Evolutionary conservation across 2,888 invertebrate genomes (phyloP), one percentile per base, ranked within the genome.

Genomic region (Didymodactylos carnosus): DNA sequence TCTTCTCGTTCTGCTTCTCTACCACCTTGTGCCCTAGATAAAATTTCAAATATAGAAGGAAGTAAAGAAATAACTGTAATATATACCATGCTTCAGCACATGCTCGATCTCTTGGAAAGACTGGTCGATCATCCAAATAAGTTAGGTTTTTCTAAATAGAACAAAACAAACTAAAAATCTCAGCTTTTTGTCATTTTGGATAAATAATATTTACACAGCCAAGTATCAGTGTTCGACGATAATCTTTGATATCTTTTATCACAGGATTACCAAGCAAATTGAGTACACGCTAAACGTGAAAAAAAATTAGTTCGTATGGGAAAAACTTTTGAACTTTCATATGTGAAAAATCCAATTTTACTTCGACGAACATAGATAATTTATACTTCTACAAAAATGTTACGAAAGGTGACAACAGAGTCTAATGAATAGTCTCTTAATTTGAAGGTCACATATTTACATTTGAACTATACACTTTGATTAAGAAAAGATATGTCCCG

Each of bases 31-130:
- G 71, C 74, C 74, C 70, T 70, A 25, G 3, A 69, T n/a, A 11
- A 19, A 16, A 40, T 19, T 70, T 29, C 2, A 10, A 40, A 2
- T 70, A 0, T 29, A 14, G 11, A 27, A 19, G 19, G 16, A 29
- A 8, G 8, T 3, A 0, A 41, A 14, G 11, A 27, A 19, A 27
- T 16, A 29, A 8, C n/a, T 3, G 27, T 8, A 19, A 39, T 16
- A 2, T 23, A 75, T 87, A 90, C 94, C 94, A 95, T n/a, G 94
- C 94, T 83, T 91, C 91, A 0, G 91, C 91, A 81, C 92, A 93
- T 0, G 91, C 91, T 75, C 94, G 87, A 81, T 95, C 95, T 72
- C 89, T 86, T 0, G 90, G 89, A 83, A 92, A 93, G 25, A 94
- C 89, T 0, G 95, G 94, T 27, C 92, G 85, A 80, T 91, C 91